Base-by-base conservation (phyloP, 2,797 vertebrate species). In the Hyperoplus lanceolatus region DNA sequence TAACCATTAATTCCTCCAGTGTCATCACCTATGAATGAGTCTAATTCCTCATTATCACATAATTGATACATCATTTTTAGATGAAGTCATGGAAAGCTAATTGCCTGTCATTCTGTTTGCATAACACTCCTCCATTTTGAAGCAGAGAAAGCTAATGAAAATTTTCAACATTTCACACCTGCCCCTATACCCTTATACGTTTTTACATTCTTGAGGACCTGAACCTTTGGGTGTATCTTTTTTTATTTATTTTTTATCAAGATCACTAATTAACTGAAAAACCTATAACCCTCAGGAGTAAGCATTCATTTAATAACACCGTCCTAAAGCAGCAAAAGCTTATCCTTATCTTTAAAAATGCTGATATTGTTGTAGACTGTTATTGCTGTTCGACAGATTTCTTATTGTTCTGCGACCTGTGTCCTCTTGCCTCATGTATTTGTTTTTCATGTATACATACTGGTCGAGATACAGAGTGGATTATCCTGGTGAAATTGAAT, bases 41-140 rank as follows among this genome's bases (percentile, higher is more conserved):
- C 81, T 83, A 84, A 89, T 87, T 86, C 80, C 83, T 90, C 82
- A 90, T 92, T 90, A 91, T 89, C 86, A 73, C 73, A 72, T 90
- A 90, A 93, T 88, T 90, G 83, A 90, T 90, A 81, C 15, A 50
- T 88, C 75, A 93, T 91, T 91, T 88, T 91, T 88, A 84, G 84
- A 70, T 75, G 79, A 85, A 89, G 86, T 85, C 79, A 81, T 76
- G 70, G 66, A 76, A 88, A 73, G 84, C 76, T 92, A 93, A 92
- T 91, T 92, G 79, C 87, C 83, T 90, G 85, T 86, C 89, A 84
- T 63, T 88, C 72, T 85, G 87, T 90, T 93, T 91, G 85, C 84
- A 65, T 88, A 85, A 83, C 85, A 73, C 55, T 70, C 50, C 73
- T 75, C 66, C 38, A 5, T 71, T 87, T 85, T 83, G 81, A 83